Evolutionary conservation across 2,113 vertebrate species (phyloP).

Genomic region (Podarcis cretensis): DNA sequence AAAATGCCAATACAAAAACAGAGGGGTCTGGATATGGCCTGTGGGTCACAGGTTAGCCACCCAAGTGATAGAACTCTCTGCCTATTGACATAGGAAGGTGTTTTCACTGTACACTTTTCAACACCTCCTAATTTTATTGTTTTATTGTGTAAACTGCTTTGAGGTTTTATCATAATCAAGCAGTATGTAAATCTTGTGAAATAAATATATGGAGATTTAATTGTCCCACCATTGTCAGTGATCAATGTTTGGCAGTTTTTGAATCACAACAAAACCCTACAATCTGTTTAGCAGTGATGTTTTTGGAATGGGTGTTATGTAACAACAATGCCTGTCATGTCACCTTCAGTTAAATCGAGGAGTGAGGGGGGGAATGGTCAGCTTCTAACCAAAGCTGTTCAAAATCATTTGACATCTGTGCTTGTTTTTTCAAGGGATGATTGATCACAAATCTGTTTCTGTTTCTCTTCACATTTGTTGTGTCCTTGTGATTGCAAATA

Average conservation of each 20-base stretch:
- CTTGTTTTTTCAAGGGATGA: not conserved
- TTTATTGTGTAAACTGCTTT: not conserved
- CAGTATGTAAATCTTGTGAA: too few relatives aligned
- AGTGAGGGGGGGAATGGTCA: not conserved
- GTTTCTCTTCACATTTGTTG: constrained; percentile 7
- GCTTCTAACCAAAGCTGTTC: not conserved
- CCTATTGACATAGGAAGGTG: too few relatives aligned
- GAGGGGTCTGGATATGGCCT: not conserved
- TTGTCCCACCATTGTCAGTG: not conserved
- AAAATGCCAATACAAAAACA: not conserved
- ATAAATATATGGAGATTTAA: too few relatives aligned
- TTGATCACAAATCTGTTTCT: constrained; percentile 25
- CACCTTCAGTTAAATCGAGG: not conserved
- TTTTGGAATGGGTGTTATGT: not conserved
- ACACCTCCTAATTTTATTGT: too few relatives aligned
- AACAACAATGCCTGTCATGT: not conserved
- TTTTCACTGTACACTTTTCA: too few relatives aligned
- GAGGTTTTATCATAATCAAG: not conserved
- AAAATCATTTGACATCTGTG: constrained; percentile 10
- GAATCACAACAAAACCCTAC: not conserved
- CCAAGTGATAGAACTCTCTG: too few relatives aligned
- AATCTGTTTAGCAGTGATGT: not conserved
- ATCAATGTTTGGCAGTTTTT: not conserved
- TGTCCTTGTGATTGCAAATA: not conserved
- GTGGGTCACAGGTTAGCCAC: too few relatives aligned